A percentile compares a stretch with the other conserved stretches of the same genome.
Evolutionary conservation across 2,797 vertebrate genomes (phyloP).

Genomic region (Urophycis tenuis): DNA sequence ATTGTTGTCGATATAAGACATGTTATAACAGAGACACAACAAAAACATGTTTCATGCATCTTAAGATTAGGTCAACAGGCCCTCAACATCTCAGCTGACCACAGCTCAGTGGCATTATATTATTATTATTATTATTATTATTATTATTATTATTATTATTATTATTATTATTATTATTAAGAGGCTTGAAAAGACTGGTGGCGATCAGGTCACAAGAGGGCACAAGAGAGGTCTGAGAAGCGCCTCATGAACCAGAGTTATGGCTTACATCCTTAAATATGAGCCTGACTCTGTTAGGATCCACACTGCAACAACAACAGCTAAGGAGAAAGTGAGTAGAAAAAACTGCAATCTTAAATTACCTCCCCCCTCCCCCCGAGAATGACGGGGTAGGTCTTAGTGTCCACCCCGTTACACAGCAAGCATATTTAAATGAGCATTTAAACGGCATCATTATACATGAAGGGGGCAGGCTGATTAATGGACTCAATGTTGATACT

Average conservation of each 20-base stretch:
- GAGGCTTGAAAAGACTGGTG: background rate
- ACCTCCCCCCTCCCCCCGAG: background rate
- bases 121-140: too few species aligned
- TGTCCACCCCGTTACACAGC: slow-evolving; percentile 33
- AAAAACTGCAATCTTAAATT: background rate
- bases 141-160: too few species aligned
- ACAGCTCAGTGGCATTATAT: background rate
- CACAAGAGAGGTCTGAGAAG: background rate
- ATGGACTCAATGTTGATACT: slow-evolving; percentile 55
- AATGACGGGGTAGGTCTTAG: slow-evolving; percentile 26
- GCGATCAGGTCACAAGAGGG: background rate
- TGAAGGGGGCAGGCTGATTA: slow-evolving; percentile 51
- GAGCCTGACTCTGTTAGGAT: background rate
- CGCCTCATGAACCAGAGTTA: background rate
- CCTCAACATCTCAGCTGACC: background rate
- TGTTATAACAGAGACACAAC: background rate
- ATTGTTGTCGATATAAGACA: too few species aligned
- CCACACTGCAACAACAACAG: background rate
- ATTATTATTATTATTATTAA: too few species aligned
- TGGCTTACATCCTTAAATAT: background rate
- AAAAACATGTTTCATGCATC: background rate
- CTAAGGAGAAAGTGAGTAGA: background rate
- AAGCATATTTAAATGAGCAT: slow-evolving; percentile 66
- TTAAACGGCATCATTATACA: slow-evolving; percentile 61
- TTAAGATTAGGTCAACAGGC: background rate